Base-by-base conservation (phyloP, 2,888 invertebrate genomes). In the Callimorpha dominula region DNA sequence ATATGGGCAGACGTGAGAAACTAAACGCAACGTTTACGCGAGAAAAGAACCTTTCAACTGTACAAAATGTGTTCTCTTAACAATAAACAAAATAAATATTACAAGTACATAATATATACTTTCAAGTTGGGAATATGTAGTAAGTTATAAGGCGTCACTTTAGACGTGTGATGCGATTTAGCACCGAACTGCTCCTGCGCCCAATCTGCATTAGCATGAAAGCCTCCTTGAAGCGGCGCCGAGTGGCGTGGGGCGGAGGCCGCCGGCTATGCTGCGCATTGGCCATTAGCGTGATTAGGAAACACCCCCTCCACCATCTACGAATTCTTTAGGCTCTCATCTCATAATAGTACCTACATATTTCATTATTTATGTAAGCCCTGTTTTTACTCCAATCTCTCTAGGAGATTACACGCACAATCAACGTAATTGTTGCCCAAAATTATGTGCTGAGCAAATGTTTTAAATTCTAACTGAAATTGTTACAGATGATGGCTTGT, bases 221-320 rank as follows among this genome's bases (percentile, higher is more conserved):
- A 94, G 94, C 94, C 91, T 91, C 88, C 90, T 87, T 86, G 87
- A 83, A 84, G 83, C 78, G 84, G 83, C n/a, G 68, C 14, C 15
- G 42, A 79, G 68, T 66, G 80, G 79, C 75, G 81, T 46, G 85
- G 68, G 75, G 78, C 64, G 72, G 64, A 71, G 81, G 81, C 85
- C 78, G 85, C 82, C 86, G 84, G 86, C 79, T 74, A 84, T 84
- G 88, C 90, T 92, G 95, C 94, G 95, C 94, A 95, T 95, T 95
- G 94, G 94, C 95, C 95, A 96, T 96, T 96, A 96, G 95, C 94
- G 92, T 96, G 96, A 96, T 96, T 96, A 95, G 92, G 93, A 92
- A 87, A 90, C 83, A 82, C 84, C 85, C 91, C 89, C 90, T 89
- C 88, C 87, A 80, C 90, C 91, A 82, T 91, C 92, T 91, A 91